phyloP scores from a whole-genome alignment of 2,113 vertebrate genomes.

The Dicaeum eximium region DNA sequence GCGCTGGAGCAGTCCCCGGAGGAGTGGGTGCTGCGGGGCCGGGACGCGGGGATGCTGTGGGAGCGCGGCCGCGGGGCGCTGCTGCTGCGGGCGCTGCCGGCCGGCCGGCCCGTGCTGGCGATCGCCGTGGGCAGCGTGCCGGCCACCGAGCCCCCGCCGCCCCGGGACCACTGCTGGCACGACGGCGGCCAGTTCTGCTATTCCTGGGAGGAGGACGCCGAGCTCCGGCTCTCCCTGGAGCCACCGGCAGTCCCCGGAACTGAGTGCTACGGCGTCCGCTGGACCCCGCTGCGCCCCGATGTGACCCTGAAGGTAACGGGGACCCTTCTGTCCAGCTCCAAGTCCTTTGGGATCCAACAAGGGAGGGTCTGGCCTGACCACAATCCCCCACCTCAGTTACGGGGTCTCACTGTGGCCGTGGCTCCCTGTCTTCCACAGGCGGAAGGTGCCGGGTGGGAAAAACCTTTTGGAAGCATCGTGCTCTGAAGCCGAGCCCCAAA shows the following conservation, averaged over 20 bases:
- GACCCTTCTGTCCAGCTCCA: fast-evolving
- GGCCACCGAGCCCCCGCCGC: conserved; percentile 78
- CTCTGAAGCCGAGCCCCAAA: neutral
- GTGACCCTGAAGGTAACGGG: conserved; percentile 81
- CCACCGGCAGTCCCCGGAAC: conserved; percentile 64
- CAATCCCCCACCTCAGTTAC: fast-evolving
- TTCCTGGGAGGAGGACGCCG: conserved; percentile 83
- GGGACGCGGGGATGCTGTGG: conserved; percentile 83
- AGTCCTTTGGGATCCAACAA: fast-evolving
- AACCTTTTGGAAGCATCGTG: neutral
- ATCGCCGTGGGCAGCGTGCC: conserved; percentile 79
- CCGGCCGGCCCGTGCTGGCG: conserved; percentile 77
- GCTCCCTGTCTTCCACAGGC: neutral
- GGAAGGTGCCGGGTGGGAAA: fast-evolving
- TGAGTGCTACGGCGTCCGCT: conserved; percentile 84
- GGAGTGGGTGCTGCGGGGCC: conserved; percentile 88
- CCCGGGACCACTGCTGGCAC: conserved; percentile 85
- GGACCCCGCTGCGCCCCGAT: conserved; percentile 83
- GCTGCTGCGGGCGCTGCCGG: conserved; percentile 78
- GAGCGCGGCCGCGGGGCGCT: conserved; percentile 81
- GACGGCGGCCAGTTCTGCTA: conserved; percentile 88
- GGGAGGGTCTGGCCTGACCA: fast-evolving
- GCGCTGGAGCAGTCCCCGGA: conserved; percentile 88
- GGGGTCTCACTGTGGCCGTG: fast-evolving
- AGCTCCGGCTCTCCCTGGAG: conserved; percentile 81